Evolutionary conservation across 2,888 invertebrate genomes (phyloP).

Genomic region (Urechis unicinctus): DNA sequence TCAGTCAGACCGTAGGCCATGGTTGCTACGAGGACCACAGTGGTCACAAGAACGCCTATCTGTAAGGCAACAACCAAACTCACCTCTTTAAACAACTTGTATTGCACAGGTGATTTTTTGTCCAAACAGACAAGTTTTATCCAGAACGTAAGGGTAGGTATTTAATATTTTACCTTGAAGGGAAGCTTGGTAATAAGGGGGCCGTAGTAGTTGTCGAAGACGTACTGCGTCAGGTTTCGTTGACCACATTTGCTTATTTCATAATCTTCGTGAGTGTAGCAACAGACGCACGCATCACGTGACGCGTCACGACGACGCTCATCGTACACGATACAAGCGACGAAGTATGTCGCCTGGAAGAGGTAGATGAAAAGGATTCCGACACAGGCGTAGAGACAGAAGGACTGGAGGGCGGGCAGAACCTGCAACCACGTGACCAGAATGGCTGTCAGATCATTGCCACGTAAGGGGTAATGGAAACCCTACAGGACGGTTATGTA

Average conservation of each 20-base stretch:
- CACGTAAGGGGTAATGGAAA: neutral
- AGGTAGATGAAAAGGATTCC: constrained; percentile 68
- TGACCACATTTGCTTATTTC: constrained; percentile 57
- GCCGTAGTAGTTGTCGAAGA: constrained; percentile 60
- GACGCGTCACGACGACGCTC: constrained; percentile 37
- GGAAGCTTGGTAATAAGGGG: constrained; percentile 62
- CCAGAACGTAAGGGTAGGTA: too few relatives aligned
- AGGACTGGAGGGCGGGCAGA: constrained; percentile 72
- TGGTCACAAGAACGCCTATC: constrained; percentile 59
- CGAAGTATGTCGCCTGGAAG: constrained; percentile 70
- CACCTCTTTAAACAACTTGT: neutral
- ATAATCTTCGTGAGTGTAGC: constrained; percentile 6
- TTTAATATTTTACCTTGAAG: constrained; percentile 64
- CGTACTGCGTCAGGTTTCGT: constrained; percentile 57
- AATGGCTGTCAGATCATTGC: neutral
- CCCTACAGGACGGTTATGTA: neutral
- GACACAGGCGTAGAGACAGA: constrained; percentile 73
- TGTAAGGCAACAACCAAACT: constrained; percentile 30
- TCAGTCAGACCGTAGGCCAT: constrained; percentile 61
- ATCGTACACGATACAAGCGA: constrained; percentile 70
- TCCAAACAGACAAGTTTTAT: too few relatives aligned
- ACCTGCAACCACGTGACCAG: constrained; percentile 53
- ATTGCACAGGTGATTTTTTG: neutral
- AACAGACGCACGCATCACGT: constrained; percentile 10
- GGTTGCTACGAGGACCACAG: constrained; percentile 59